Evolutionary conservation across 2,888 invertebrate species (phyloP).

Genomic region (Teleogryllus oceanicus): DNA sequence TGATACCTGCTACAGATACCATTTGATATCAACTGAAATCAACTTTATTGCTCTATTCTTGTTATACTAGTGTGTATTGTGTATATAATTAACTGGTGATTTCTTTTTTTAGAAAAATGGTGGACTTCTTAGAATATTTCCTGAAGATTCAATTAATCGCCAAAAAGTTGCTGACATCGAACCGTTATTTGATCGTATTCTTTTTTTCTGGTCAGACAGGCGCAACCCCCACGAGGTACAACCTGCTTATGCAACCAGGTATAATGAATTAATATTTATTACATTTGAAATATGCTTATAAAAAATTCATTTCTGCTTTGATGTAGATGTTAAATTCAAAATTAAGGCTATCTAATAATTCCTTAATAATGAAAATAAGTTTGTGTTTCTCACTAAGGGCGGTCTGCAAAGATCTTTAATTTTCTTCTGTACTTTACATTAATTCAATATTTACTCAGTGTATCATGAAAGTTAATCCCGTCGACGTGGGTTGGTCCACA

Average conservation of each 20-base stretch:
- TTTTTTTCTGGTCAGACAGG: slow-evolving; percentile 97
- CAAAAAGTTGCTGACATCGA: slow-evolving; percentile 76
- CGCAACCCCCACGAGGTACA: slow-evolving; percentile 97
- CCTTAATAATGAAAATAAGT: neutral
- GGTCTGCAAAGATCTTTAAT: slow-evolving; percentile 20
- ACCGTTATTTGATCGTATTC: slow-evolving; percentile 86
- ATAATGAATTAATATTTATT: slow-evolving; percentile 21
- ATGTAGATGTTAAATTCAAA: neutral
- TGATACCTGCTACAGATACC: too few species aligned
- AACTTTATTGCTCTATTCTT: too few species aligned
- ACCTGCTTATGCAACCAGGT: slow-evolving; percentile 80
- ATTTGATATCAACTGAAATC: too few species aligned
- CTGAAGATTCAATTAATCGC: slow-evolving; percentile 75
- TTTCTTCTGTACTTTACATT: neutral
- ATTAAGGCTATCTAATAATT: slow-evolving; percentile 19
- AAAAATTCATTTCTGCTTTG: neutral
- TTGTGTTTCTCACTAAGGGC: neutral
- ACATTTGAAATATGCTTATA: too few species aligned
- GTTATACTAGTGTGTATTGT: too few species aligned
- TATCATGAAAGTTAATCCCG: too few species aligned
- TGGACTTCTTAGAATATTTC: slow-evolving; percentile 87
- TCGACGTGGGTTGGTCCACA: too few species aligned
- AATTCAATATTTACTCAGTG: too few species aligned
- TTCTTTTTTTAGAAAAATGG: slow-evolving; percentile 57
- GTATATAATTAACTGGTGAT: neutral